Evolutionary conservation across 2,113 vertebrate genomes (phyloP), one percentile per base, ranked within the genome.

Genomic region (Pterocles gutturalis): DNA sequence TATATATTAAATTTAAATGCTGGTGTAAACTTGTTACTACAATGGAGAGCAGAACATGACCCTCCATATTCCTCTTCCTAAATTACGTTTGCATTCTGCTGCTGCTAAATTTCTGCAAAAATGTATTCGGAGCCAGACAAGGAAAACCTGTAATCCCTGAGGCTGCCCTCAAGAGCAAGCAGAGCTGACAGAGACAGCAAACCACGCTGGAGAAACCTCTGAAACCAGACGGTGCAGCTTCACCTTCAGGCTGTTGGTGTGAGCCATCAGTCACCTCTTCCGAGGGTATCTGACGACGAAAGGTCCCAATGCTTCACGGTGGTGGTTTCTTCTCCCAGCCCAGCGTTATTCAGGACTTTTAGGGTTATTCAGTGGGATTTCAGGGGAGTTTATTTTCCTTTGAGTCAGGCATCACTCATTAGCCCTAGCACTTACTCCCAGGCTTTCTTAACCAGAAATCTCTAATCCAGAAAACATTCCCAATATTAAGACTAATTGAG

Each of bases 401-500:
- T 89, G 77, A 89, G 83, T 79, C 65, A 89, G 58, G 49, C 81
- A 79, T 82, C 83, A 29, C 84, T 91, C 92, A 85, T 72, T 81
- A 87, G 86, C 60, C 73, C 48, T 76, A 89, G 36, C 49, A 51
- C 69, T 93, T 92, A 81, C 73, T 87, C 46, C 66, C 36, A 69
- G 70, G 61, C 43, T 89, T 93, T 85, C 83, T 85, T 93, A 97
- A 97, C 89, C 58, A 92, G 82, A 75, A 96, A 82, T 91, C 81
- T 91, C 70, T 96, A 96, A 96, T 89, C 65, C 81, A 91, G 77
- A 96, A 97, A 96, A 95, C 87, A 91, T 95, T 97, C 91, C 5
- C 8, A 95, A 89, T 87, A 91, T 97, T 87, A 93, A 95, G 65
- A 76, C 83, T 97, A 95, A 97, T 87, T 89, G 92, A 87, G 65